Percentiles rank a stretch among this genome's conserved stretches.
phyloP scores from a whole-genome alignment of 2,888 invertebrate species.

The Ditylenchus weischeri region DNA sequence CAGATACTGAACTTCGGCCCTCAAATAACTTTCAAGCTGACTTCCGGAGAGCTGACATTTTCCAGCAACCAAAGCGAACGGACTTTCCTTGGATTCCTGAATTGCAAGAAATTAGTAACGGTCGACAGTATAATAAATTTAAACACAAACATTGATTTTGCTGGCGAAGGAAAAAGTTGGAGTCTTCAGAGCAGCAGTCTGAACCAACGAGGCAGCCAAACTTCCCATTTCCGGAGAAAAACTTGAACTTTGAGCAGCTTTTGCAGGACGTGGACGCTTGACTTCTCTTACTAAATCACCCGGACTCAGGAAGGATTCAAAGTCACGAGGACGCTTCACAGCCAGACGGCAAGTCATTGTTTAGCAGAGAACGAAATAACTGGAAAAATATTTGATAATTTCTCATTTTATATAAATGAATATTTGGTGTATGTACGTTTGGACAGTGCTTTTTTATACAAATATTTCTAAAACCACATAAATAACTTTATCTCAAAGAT shows the following conservation, averaged over 20 bases:
- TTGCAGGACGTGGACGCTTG: slow-evolving; percentile 46
- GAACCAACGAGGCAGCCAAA: slow-evolving; percentile 42
- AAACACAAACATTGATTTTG: too few relatives aligned
- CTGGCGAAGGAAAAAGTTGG: too few relatives aligned
- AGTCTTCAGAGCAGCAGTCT: slow-evolving; percentile 24
- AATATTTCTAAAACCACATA: too few relatives aligned
- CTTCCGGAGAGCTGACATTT: slow-evolving; percentile 40
- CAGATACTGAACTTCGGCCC: slow-evolving; percentile 46
- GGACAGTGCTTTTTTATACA: too few relatives aligned
- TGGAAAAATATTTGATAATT: too few relatives aligned
- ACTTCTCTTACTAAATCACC: slow-evolving; percentile 40
- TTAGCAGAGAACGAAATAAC: too few relatives aligned
- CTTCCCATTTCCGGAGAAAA: slow-evolving; percentile 57
- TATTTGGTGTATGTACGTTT: too few relatives aligned
- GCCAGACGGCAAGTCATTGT: slow-evolving; percentile 58
- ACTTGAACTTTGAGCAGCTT: slow-evolving; percentile 48
- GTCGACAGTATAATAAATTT: too few relatives aligned
- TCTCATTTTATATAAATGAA: too few relatives aligned
- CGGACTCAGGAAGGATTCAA: slow-evolving; percentile 36
- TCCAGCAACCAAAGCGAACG: slow-evolving; percentile 38
- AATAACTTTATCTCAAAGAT: too few relatives aligned
- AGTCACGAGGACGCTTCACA: slow-evolving; percentile 56
- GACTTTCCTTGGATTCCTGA: slow-evolving; percentile 11
- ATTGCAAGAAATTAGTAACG: too few relatives aligned
- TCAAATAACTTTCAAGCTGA: slow-evolving; percentile 53